These are phyloP conservation scores for Patella ulyssiponensis DNA, from an alignment of 2,888 invertebrate genomes.

Conservation along the genomic window DNA sequence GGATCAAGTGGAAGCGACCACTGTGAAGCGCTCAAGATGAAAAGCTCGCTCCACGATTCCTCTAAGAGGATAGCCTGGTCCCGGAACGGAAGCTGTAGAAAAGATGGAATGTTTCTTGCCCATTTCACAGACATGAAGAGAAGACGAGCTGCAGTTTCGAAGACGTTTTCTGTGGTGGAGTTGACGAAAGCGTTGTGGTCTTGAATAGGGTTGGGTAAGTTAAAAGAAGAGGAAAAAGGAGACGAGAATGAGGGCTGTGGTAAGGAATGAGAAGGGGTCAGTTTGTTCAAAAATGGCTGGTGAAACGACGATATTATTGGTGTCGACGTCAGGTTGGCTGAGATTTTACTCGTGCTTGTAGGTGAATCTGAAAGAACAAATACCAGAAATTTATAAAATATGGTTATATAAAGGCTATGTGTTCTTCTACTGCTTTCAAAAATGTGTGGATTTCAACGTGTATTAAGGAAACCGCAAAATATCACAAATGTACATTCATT, in stretches of 20 bases:
- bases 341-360: not conserved
- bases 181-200: slow-evolving; percentile 27
- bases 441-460: too few species aligned
- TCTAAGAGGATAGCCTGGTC: slow-evolving; percentile 84
- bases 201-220: not conserved
- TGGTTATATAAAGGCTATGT: too few species aligned
- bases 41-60: slow-evolving; percentile 87
- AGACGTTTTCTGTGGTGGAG: slow-evolving; percentile 48
- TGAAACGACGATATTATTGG: slow-evolving; percentile 2
- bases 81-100: slow-evolving; percentile 80
- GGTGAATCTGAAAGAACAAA: slow-evolving; percentile 20
- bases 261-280: slow-evolving; percentile 11
- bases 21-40: slow-evolving; percentile 86
- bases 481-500: too few species aligned
- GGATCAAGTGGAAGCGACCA: slow-evolving; percentile 84
- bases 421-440: too few species aligned
- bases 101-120: slow-evolving; percentile 84
- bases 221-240: slow-evolving; percentile 15
- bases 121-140: slow-evolving; percentile 85
- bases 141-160: slow-evolving; percentile 78
- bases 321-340: not conserved
- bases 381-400: too few species aligned
- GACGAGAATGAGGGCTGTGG: slow-evolving; percentile 11
- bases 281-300: not conserved
- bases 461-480: too few species aligned